Evolutionary conservation across 2,113 vertebrate species (phyloP).

Genomic region (Rhea pennata): DNA sequence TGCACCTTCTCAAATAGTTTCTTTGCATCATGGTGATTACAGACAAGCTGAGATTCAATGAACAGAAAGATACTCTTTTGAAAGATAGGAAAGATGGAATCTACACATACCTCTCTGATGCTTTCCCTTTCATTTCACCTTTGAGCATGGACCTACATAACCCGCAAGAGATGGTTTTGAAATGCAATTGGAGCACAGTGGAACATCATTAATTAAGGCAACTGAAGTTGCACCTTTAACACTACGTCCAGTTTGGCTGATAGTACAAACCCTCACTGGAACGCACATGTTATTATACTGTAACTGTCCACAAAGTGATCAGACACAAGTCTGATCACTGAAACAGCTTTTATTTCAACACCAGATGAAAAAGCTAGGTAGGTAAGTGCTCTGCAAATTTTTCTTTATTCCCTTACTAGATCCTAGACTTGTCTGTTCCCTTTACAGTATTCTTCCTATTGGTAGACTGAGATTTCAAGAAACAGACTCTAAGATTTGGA

Average conservation of each 20-base stretch:
- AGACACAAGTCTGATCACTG: background rate
- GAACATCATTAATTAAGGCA: background rate
- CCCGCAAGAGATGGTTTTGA: background rate
- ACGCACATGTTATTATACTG: background rate
- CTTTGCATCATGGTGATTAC: background rate
- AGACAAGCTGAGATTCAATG: background rate
- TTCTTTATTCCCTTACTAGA: background rate
- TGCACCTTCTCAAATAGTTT: background rate
- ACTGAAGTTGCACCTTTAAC: background rate
- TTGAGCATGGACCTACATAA: background rate
- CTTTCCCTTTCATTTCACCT: background rate
- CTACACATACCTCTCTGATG: background rate
- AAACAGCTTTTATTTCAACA: background rate
- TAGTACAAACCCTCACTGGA: background rate
- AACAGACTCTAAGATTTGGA: background rate
- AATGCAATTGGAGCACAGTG: background rate
- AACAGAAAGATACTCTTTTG: background rate
- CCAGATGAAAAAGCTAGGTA: background rate
- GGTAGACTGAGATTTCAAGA: background rate
- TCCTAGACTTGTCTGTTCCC: background rate
- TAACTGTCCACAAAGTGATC: background rate
- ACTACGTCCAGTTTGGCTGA: background rate
- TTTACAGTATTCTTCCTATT: background rate
- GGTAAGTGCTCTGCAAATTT: background rate
- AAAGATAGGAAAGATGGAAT: background rate